phyloP scores from a whole-genome alignment of 2,797 vertebrate genomes.

The Onychomys leucogaster region DNA sequence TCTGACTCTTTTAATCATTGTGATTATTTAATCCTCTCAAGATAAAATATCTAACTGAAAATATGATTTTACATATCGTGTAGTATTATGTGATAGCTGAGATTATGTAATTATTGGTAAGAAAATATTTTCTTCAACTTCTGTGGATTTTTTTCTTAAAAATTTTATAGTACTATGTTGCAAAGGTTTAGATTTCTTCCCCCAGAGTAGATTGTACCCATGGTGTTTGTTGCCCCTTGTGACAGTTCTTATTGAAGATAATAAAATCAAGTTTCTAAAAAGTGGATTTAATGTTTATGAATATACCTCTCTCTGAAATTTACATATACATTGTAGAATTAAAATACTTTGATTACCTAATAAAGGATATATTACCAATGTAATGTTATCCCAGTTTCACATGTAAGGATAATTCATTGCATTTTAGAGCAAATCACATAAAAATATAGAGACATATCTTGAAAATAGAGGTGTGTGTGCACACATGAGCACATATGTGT shows the following conservation, averaged over 20 bases:
- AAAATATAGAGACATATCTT: constrained; percentile 32
- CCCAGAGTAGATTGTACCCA: neutral
- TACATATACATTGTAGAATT: neutral
- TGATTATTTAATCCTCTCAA: neutral
- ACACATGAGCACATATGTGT: neutral
- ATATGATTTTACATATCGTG: neutral
- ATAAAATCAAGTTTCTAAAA: neutral
- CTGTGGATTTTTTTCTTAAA: neutral
- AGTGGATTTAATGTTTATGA: neutral
- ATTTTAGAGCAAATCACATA: constrained; percentile 31
- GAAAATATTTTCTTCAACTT: neutral
- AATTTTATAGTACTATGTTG: neutral
- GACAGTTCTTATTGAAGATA: neutral
- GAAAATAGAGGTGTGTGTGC: neutral
- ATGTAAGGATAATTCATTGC: neutral
- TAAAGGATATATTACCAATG: neutral
- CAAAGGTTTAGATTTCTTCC: neutral
- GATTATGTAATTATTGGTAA: neutral
- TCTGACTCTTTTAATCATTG: too few species aligned
- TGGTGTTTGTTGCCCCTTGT: neutral
- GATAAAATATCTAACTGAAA: neutral
- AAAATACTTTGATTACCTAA: neutral
- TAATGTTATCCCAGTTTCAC: neutral
- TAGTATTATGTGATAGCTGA: neutral
- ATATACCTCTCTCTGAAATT: neutral